Evolutionary conservation across 2,888 invertebrate species (phyloP), one percentile per base, ranked within the genome.

Genomic region (Oxycera nigricornis): DNA sequence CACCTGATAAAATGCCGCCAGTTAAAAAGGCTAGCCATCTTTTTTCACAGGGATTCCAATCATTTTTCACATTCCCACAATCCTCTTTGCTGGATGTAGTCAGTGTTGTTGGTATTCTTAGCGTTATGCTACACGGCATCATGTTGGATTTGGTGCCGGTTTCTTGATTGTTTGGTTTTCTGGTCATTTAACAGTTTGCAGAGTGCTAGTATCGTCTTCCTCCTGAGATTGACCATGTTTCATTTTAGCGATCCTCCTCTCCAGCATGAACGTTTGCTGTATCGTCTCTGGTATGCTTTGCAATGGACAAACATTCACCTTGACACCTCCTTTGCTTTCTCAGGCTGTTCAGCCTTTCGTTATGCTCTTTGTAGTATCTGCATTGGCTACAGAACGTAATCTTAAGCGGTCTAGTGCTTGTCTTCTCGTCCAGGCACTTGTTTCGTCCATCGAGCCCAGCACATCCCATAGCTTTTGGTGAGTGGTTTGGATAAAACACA

Each of bases 291-390:
- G 28, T 41, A 41, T 41, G 17, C 26, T 46, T 26, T 46, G 41
- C 26, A 26, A 41, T 46, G 50, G 67, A 28, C 46, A 68, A 68
- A 68, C 50, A 68, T 68, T 68, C 67, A 50, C 67, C 50, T 68
- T 68, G 67, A 46, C 67, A 50, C 67, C 67, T 68, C 50, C 28
- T n/a, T 28, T 4, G 17, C 11, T 17, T 28, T 24, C 28, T 4
- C 59, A 4, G 59, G 26, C 28, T n/a, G n/a, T n/a, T 24, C 28
- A 3, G 9, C 11, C 28, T 50, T 46, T 57, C 35, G 7, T 57
- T 24, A 1, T 50, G 6, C 50, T 6, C 55, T 28, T 59, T 55
- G 55, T 11, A 1, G 30, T 46, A 46, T 46, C 17, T 46, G 46
- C 14, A 9, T 61, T 61, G 61, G 31, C 46, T 26, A 26, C n/a